phyloP scores from a whole-genome alignment of 2,888 invertebrate genomes.

The Lydus trimaculatus region DNA sequence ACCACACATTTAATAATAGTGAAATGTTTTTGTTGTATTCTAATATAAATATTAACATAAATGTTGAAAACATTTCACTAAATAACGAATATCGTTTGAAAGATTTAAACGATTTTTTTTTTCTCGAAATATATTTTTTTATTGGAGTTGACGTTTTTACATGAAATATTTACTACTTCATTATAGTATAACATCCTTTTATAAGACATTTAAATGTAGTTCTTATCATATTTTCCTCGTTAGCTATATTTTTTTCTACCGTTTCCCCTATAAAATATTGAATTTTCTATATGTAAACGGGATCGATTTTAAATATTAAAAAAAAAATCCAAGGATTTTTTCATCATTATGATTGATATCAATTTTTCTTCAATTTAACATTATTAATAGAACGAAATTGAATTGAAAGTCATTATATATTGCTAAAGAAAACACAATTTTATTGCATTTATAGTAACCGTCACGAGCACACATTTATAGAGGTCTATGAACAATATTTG shows the following conservation, averaged over 20 bases:
- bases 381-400: not conserved
- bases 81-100: not conserved
- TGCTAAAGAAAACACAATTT: not conserved
- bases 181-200: not conserved
- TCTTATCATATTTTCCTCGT: not conserved
- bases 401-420: not conserved
- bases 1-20: not conserved
- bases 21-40: not conserved
- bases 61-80: not conserved
- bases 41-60: not conserved
- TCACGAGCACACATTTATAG: conserved; percentile 7
- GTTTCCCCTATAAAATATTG: not conserved
- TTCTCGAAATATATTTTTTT: not conserved
- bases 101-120: too few species aligned
- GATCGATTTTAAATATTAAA: not conserved
- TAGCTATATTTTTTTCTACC: not conserved
- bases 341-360: not conserved
- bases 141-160: not conserved
- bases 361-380: not conserved
- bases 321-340: not conserved
- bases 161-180: not conserved
- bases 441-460: not conserved
- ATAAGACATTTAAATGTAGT: not conserved
- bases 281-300: not conserved
- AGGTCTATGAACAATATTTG: conserved; percentile 7